Conservation (phyloP, 2,888 invertebrate species). For the Acronicta aceris region DNA sequence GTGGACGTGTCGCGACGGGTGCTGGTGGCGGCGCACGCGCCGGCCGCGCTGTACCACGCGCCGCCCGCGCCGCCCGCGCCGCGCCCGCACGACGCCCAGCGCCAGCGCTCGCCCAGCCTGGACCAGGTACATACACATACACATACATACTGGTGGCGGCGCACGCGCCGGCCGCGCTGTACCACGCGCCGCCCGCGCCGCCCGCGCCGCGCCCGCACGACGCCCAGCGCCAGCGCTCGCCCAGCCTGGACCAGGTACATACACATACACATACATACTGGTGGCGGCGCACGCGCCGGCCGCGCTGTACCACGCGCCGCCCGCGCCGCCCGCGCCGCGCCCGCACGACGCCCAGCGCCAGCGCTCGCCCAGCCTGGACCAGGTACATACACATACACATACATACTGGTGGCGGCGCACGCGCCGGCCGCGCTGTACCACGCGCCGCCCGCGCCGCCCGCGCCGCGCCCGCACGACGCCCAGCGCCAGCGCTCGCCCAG, state of each 20-base stretch:
- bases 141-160: slow-evolving; percentile 97
- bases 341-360: slow-evolving; percentile 89
- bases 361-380: too few species aligned
- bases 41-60: slow-evolving; percentile 97
- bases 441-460: slow-evolving; percentile 87
- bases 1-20: slow-evolving; percentile 97
- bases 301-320: slow-evolving; percentile 96
- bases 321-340: slow-evolving; percentile 64
- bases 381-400: too few species aligned
- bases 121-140: too few species aligned
- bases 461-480: slow-evolving; percentile 70
- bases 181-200: slow-evolving; percentile 91
- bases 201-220: slow-evolving; percentile 78
- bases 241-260: too few species aligned
- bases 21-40: slow-evolving; percentile 96
- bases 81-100: slow-evolving; percentile 79
- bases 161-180: slow-evolving; percentile 96
- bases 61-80: slow-evolving; percentile 76
- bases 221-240: slow-evolving; percentile 90
- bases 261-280: too few species aligned
- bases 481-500: slow-evolving; percentile 92
- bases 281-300: slow-evolving; percentile 96
- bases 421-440: slow-evolving; percentile 97
- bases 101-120: too few species aligned
- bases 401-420: slow-evolving; percentile 96